Percentiles rank a stretch among this genome's conserved stretches.
Evolutionary conservation across 2,797 vertebrate species (phyloP).

Genomic region (Crax fasciolata): DNA sequence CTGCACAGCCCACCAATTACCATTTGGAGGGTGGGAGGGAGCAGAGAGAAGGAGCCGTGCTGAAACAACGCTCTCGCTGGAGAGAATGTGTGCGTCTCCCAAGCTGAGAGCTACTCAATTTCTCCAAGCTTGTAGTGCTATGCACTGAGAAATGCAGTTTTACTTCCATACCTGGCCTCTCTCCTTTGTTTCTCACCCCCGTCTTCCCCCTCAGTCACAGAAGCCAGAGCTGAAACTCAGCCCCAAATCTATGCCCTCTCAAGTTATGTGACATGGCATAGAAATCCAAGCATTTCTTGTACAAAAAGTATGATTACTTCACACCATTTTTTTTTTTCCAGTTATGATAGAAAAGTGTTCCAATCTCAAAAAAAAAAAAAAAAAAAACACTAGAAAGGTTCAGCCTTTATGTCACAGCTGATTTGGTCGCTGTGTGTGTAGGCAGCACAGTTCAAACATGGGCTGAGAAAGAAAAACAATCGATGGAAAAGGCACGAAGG

Average conservation of each 20-base stretch:
- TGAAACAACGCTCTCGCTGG: constrained; percentile 10
- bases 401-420: constrained; percentile 67
- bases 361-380: constrained; percentile 25
- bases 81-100: rapidly evolving
- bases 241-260: constrained; percentile 60
- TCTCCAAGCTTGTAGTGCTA: neutral
- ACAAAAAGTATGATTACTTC: constrained; percentile 73
- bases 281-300: constrained; percentile 68
- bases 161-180: constrained; percentile 16
- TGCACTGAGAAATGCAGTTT: constrained; percentile 9
- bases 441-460: constrained; percentile 50
- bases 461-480: constrained; percentile 63
- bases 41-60: neutral
- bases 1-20: constrained; percentile 41
- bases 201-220: neutral
- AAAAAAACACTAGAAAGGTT: constrained; percentile 39
- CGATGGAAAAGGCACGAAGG: constrained; percentile 32
- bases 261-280: constrained; percentile 67
- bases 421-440: constrained; percentile 65
- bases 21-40: constrained; percentile 41
- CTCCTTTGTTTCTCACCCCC: constrained; percentile 20
- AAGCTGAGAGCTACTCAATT: neutral
- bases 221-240: constrained; percentile 47
- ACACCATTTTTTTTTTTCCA: neutral
- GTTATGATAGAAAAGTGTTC: constrained; percentile 67